These are phyloP conservation scores for Diploscapter pachys DNA, from an alignment of 1,140 invertebrate species.

Conservation along the genomic window DNA sequence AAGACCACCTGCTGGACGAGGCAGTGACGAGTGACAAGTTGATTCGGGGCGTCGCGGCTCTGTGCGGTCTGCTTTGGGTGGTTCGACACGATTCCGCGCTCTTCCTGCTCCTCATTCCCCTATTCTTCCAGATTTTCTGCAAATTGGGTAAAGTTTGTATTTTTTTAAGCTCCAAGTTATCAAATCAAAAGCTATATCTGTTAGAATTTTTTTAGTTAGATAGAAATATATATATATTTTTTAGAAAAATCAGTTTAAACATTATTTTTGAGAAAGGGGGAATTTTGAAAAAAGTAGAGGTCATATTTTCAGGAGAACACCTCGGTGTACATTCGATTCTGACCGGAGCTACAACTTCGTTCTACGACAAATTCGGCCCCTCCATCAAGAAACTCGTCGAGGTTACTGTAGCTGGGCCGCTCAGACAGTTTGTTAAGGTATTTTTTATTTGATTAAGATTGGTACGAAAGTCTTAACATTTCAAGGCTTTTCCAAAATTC, in stretches of 20 bases:
- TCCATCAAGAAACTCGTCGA: conserved; percentile 45
- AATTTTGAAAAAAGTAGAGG: background rate
- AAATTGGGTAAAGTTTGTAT: conserved; percentile 61
- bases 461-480: no score
- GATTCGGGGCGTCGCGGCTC: conserved; percentile 69
- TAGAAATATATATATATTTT: no score
- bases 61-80: conserved; percentile 70
- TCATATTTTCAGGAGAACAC: conserved; percentile 30
- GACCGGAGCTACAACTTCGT: conserved; percentile 52
- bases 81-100: conserved; percentile 73
- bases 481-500: no score
- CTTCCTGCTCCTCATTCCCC: conserved; percentile 68
- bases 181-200: no score
- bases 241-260: no score
- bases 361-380: conserved; percentile 42
- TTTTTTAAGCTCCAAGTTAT: conserved; percentile 4
- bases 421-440: conserved; percentile 61
- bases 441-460: no score
- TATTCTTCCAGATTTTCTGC: conserved; percentile 69
- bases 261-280: background rate
- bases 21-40: conserved; percentile 65
- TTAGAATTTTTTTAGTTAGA: no score
- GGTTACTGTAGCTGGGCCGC: conserved; percentile 63
- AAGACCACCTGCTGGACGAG: conserved; percentile 7
- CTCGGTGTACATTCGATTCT: conserved; percentile 57